Evolutionary conservation across 2,888 invertebrate species (phyloP), one percentile per base, ranked within the genome.

Genomic region (Cephus sareptanus): DNA sequence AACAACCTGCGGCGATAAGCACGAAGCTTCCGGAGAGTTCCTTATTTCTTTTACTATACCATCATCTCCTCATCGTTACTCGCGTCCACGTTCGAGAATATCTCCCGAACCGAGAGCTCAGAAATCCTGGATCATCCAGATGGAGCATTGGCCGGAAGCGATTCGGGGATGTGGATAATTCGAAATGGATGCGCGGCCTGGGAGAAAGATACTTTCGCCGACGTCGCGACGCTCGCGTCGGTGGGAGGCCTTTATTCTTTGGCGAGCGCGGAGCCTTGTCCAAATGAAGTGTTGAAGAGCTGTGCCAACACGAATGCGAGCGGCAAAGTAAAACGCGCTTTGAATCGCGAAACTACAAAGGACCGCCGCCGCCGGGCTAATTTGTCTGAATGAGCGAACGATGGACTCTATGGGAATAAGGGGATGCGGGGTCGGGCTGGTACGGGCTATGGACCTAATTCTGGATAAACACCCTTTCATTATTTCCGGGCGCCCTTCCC

Each of bases 201-300:
- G 15, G 40, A 15, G 15, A 40, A 6, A 4, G 40, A 15, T 40
- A 40, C 15, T 40, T 40, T 15, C 15, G 40, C 6, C 1, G 40
- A 40, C 40, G 40, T 40, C 40, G 40, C 40, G 40, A 70, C 70
- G 70, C 70, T 30, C 30, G n/a, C 70, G 70, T 33, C 31, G 31
- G 70, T 33, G 33, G 15, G 40, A 30, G 33, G 13, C 82, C 83
- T 88, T 87, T 85, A 75, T 69, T 75, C 40, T 69, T 85, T 82
- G 78, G 79, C 77, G 81, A 79, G 79, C 80, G 81, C 77, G 83
- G 83, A 81, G 84, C 83, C 81, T 85, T 84, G 85, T 90, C 88
- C 83, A 88, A 90, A 90, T 89, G 89, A 90, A 90, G 90, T 90
- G 89, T 90, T 90, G 89, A 89, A 90, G 90, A 90, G 89, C 89